Base-by-base conservation (phyloP, 2,797 vertebrate genomes). In the Sebastes itinus region DNA sequence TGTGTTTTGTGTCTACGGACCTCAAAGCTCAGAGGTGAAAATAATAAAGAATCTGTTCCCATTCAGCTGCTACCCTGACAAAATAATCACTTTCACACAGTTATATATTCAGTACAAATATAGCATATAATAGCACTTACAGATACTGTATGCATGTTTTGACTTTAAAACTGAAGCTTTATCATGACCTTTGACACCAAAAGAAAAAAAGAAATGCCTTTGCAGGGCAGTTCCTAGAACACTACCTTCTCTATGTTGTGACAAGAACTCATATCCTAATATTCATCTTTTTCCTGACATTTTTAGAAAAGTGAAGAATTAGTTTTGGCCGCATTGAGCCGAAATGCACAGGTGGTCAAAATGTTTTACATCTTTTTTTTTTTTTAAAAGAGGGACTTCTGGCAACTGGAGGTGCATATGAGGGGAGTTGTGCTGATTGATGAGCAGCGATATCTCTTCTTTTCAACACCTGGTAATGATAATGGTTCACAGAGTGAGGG, bases 391-490 rank as follows among this genome's bases (percentile, higher is more conserved):
- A 52, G 10, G 11, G 14, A 68, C 54, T 64, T 67, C 69, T 85
- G 87, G 89, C 89, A 82, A 59, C 74, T 42, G 55, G 69, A 83
- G 81, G 69, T n/a, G 25, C 23, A 30, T 27, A n/a, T 9, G 82
- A 88, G 32, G 83, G 80, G 83, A 75, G 87, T 33, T 60, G 75
- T 28, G 82, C 14, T 88, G 89, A 87, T 80, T 77, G 82, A 91
- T 92, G 75, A 63, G 61, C 64, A 25, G 52, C 68, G 62, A 84
- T 88, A 90, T 82, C 74, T 82, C 78, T 61, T 79, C 80, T 79
- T 77, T 78, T 85, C 85, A 86, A 70, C 89, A 91, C 91, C 86
- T 89, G 90, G 84, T 85, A 81, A 86, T 83, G 86, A 90, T 90
- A 86, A 89, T 77, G 81, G 78, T 82, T 87, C 49, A 67, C 32